Evolutionary conservation across 2,888 invertebrate genomes (phyloP).

Genomic region (Selenia dentaria): DNA sequence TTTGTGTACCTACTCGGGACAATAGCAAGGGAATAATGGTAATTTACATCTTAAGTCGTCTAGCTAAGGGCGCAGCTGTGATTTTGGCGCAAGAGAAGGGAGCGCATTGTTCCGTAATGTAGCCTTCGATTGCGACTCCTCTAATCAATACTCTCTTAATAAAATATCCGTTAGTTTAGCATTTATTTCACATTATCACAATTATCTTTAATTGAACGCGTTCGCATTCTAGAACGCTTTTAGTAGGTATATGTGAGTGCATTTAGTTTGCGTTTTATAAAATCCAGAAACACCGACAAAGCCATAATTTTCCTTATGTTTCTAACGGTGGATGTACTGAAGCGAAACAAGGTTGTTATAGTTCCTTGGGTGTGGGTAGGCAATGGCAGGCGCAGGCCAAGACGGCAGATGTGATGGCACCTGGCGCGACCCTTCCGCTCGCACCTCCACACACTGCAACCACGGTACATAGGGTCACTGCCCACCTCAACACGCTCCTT

Average conservation of each 20-base stretch:
- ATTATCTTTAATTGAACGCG: background rate
- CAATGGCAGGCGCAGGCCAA: constrained; percentile 50
- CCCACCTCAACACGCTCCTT: constrained; percentile 74
- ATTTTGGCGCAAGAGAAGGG: constrained; percentile 59
- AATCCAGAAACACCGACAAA: constrained; percentile 5
- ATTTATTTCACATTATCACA: constrained; percentile 21
- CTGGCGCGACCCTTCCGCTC: constrained; percentile 81
- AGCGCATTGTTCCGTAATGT: constrained; percentile 52
- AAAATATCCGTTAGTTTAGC: constrained; percentile 43
- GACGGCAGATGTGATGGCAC: constrained; percentile 81
- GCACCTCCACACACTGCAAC: constrained; percentile 49
- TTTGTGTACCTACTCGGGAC: constrained; percentile 70
- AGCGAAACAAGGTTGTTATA: constrained; percentile 60
- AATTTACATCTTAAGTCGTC: constrained; percentile 83
- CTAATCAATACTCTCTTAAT: constrained; percentile 56
- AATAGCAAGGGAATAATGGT: constrained; percentile 76
- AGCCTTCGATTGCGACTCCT: constrained; percentile 52
- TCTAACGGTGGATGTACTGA: constrained; percentile 64
- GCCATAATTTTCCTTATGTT: constrained; percentile 24
- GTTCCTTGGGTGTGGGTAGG: constrained; percentile 56
- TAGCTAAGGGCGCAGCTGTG: constrained; percentile 79
- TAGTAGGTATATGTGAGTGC: background rate
- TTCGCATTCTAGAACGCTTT: background rate
- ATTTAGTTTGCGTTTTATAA: background rate
- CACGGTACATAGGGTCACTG: constrained; percentile 65